Conservation (phyloP, 2,888 invertebrate genomes). For the Ochropleura plecta region DNA sequence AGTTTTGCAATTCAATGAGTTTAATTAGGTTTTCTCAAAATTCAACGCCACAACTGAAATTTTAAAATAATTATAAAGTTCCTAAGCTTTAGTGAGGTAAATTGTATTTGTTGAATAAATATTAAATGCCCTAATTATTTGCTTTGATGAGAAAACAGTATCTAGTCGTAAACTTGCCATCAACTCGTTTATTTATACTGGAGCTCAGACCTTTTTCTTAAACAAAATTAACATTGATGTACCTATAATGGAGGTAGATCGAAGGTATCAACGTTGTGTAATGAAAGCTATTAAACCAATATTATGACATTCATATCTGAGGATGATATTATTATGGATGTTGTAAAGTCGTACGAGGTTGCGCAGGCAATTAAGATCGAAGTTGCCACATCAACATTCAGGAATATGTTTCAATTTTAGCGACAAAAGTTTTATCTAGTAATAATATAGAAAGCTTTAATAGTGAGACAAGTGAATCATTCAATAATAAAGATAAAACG, state of each 20-base stretch:
- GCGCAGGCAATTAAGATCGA: conserved; percentile 36
- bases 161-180: conserved; percentile 34
- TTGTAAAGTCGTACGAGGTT: conserved; percentile 23
- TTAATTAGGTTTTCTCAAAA: conserved; percentile 23
- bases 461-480: conserved; percentile 20
- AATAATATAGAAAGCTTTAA: conserved; percentile 1
- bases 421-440: not conserved
- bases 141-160: conserved; percentile 48
- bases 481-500: conserved; percentile 31
- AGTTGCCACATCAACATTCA: conserved; percentile 17
- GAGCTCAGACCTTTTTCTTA: conserved; percentile 14
- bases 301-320: conserved; percentile 41
- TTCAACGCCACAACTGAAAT: conserved; percentile 9
- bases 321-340: conserved; percentile 35
- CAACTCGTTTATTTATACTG: conserved; percentile 19
- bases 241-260: conserved; percentile 19
- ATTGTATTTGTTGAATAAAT: conserved; percentile 52
- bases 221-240: conserved; percentile 33
- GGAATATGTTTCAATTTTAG: not conserved
- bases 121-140: conserved; percentile 56
- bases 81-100: conserved; percentile 37
- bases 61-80: conserved; percentile 44
- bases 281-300: conserved; percentile 43
- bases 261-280: conserved; percentile 23
- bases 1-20: conserved; percentile 11